Evolutionary conservation across 2,888 invertebrate genomes (phyloP).

Genomic region (Idaea dimidiata): DNA sequence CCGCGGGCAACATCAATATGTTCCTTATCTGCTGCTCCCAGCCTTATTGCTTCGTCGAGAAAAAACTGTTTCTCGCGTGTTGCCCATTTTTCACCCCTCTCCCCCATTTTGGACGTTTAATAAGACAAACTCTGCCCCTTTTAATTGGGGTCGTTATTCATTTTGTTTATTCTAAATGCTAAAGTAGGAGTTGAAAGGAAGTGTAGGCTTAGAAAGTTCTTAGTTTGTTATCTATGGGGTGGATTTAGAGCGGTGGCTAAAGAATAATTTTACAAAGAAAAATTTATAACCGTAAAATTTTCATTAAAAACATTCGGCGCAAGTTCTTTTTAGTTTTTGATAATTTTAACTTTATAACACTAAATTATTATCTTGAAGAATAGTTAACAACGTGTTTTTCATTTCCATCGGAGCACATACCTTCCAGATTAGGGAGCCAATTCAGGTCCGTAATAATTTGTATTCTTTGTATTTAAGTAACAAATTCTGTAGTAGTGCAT

Average conservation of each 20-base stretch:
- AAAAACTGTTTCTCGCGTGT: slow-evolving; percentile 30
- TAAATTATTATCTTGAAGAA: too few species aligned
- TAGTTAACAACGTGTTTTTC: too few species aligned
- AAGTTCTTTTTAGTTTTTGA: background rate
- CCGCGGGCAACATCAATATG: slow-evolving; percentile 47
- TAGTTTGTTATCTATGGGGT: slow-evolving; percentile 1
- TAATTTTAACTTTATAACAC: too few species aligned
- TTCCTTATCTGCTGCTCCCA: slow-evolving; percentile 36
- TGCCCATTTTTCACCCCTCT: slow-evolving; percentile 31
- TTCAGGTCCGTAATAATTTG: too few species aligned
- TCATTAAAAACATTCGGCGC: background rate
- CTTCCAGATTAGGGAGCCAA: too few species aligned
- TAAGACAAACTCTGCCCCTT: slow-evolving; percentile 19
- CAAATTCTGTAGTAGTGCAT: too few species aligned
- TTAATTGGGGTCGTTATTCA: slow-evolving; percentile 5
- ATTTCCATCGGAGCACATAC: too few species aligned
- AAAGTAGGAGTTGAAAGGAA: background rate
- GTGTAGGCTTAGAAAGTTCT: background rate
- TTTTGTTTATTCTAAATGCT: slow-evolving; percentile 6
- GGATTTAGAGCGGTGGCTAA: background rate
- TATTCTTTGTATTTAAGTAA: too few species aligned
- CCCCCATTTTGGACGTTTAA: slow-evolving; percentile 26
- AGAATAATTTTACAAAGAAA: background rate
- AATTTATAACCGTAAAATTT: slow-evolving; percentile 8
- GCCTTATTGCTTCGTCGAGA: slow-evolving; percentile 24